Evolutionary conservation across 2,113 vertebrate species (phyloP), one percentile per base, ranked within the genome.

Genomic region (Centropus bengalensis): DNA sequence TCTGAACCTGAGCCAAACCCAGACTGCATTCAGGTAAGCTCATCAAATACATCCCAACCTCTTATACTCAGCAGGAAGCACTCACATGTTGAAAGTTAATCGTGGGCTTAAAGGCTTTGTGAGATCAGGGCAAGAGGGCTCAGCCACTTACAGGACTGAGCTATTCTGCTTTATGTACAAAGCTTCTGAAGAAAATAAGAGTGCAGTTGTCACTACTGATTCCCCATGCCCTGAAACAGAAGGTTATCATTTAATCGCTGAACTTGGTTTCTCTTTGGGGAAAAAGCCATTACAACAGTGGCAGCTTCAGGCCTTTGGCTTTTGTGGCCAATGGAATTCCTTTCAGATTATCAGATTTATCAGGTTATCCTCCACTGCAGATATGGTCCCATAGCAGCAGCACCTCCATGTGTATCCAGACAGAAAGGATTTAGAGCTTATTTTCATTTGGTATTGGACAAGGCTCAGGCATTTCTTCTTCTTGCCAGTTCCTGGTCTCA

Each of bases 1-100:
- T 56, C 91, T 78, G 47, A 91, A 89, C 67, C 67, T 0, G 0
- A 86, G 94, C 44, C 87, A 70, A 75, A 71, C 89, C 87, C 87
- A 88, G 82, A 3, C 71, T 77, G 14, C 3, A 2, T 54, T 75
- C 82, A 96, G 75, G 89, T 83, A 88, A 94, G 91, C 94, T 95
- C 75, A 92, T 94, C 89, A 87, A 96, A 91, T 2, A 79, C 70
- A 86, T 70, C 71, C 84, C 91, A 89, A 20, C 20, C 69, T 63
- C 66, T 80, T 32, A 30, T 70, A 45, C 75, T 82, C 82, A 70
- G 59, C 51, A 70, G 87, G 87, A 68, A 93, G 38, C 75, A 44
- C 67, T 82, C 51, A 71, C 44, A 2, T 32, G 71, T 67, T 86
- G 54, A 33, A 85, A 92, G 78, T 55, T 89, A 94, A 95, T 93